Evolutionary conservation across 35 echinoderm and acorn worm genomes (phyloP).

Genomic region (Apostichopus parvimensis): DNA sequence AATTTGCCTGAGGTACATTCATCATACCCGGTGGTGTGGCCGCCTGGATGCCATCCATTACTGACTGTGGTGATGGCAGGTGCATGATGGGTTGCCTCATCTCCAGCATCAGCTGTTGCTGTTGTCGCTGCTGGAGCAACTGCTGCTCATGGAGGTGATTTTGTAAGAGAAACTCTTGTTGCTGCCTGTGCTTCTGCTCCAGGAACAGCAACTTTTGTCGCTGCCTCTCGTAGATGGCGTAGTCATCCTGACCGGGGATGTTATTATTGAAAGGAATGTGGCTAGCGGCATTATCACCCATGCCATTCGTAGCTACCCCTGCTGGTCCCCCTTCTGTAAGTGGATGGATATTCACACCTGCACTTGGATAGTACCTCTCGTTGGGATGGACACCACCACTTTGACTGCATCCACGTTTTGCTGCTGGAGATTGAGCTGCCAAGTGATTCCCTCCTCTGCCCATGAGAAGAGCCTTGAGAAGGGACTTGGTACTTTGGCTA

Average conservation of each 20-base stretch:
- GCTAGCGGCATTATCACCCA: conserved; percentile 35
- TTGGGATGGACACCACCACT: conserved; percentile 12
- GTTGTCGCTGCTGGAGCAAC: conserved; percentile 44
- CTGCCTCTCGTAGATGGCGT: conserved; percentile 70
- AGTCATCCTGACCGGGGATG: conserved; percentile 70
- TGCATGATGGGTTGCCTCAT: conserved; percentile 13
- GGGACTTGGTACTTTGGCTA: conserved; percentile 55
- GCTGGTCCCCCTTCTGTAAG: conserved; percentile 45
- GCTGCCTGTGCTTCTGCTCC: conserved; percentile 64
- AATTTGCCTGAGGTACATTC: neutral
- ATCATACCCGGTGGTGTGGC: neutral
- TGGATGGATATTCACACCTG: conserved; percentile 5
- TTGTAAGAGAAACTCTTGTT: conserved; percentile 55
- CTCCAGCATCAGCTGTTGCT: conserved; percentile 56
- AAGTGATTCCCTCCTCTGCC: conserved; percentile 51
- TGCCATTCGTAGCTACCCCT: conserved; percentile 27
- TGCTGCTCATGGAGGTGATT: conserved; percentile 60
- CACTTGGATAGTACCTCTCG: conserved; percentile 41
- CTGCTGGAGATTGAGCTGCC: neutral
- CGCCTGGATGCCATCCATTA: neutral
- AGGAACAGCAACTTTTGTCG: conserved; percentile 63
- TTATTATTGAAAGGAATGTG: conserved; percentile 79
- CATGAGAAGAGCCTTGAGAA: conserved; percentile 80
- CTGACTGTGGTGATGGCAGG: neutral
- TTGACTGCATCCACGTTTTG: neutral